Evolutionary conservation across 2,888 invertebrate genomes (phyloP).

Genomic region (Heterodera filipjevi): DNA sequence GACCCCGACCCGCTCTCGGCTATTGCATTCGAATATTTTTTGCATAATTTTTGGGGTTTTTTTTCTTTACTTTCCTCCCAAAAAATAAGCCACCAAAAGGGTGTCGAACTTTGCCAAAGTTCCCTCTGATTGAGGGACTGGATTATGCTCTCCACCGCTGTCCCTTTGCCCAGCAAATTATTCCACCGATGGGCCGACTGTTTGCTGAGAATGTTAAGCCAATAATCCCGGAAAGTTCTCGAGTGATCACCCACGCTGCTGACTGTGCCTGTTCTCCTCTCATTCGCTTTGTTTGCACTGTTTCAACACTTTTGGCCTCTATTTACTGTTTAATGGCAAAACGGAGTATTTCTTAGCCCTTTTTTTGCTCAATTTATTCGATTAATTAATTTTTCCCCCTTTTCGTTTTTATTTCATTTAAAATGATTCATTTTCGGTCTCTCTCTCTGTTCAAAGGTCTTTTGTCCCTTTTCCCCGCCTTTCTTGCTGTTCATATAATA

Average conservation of each 20-base stretch:
- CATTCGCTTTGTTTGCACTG: not conserved
- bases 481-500: too few relatives aligned
- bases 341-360: not conserved
- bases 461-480: not conserved
- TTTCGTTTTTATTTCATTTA: not conserved
- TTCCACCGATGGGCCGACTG: not conserved
- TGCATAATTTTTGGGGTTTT: too few relatives aligned
- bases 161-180: not conserved
- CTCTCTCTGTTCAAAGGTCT: not conserved
- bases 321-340: slow-evolving; percentile 1
- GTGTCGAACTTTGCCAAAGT: not conserved
- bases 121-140: not conserved
- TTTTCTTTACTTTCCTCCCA: too few relatives aligned
- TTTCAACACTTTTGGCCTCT: not conserved
- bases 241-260: slow-evolving; percentile 2
- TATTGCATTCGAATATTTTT: too few relatives aligned
- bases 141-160: not conserved
- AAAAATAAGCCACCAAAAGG: too few relatives aligned
- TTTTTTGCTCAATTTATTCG: not conserved
- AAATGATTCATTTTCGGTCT: not conserved
- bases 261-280: not conserved
- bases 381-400: not conserved
- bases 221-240: not conserved
- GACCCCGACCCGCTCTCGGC: too few relatives aligned
- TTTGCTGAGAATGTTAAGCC: slow-evolving; percentile 17